Evolutionary conservation across 2,888 invertebrate genomes (phyloP).

Genomic region (Clostera curtula): DNA sequence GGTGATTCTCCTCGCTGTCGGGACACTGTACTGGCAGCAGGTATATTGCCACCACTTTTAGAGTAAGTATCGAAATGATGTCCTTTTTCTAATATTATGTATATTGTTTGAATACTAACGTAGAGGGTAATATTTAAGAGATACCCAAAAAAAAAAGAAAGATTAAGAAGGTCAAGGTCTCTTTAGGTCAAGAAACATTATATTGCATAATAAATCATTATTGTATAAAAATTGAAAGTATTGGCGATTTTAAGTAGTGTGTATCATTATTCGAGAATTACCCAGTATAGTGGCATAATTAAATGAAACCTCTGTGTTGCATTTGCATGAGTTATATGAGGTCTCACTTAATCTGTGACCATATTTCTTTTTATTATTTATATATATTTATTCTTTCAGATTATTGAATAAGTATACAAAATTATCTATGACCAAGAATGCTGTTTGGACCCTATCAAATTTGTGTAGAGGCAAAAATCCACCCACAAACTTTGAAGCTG

Average conservation of each 20-base stretch:
- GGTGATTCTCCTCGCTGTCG: slow-evolving; percentile 96
- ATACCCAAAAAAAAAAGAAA: too few relatives aligned
- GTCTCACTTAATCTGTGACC: too few relatives aligned
- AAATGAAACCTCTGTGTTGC: too few relatives aligned
- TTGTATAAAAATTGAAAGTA: too few relatives aligned
- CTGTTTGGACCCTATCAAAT: slow-evolving; percentile 99
- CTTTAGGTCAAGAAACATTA: too few relatives aligned
- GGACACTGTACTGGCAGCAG: slow-evolving; percentile 90
- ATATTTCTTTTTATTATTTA: not conserved
- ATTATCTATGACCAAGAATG: slow-evolving; percentile 94
- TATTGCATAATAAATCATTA: too few relatives aligned
- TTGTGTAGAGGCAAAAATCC: slow-evolving; percentile 98
- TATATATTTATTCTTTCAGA: slow-evolving; percentile 60
- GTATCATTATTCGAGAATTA: too few relatives aligned
- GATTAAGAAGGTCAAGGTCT: too few relatives aligned
- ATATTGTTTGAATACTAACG: not conserved
- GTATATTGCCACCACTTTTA: slow-evolving; percentile 89
- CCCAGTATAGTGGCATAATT: too few relatives aligned
- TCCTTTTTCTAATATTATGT: not conserved
- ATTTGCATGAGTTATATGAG: too few relatives aligned
- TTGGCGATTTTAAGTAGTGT: too few relatives aligned
- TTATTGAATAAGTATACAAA: slow-evolving; percentile 87
- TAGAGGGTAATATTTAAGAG: not conserved
- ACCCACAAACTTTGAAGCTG: slow-evolving; percentile 91
- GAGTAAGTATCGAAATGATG: slow-evolving; percentile 77